Percentiles rank a stretch among this genome's conserved stretches.
These are phyloP conservation scores for Dynastes tityus DNA, from an alignment of 2,888 invertebrate species.

Conservation along the genomic window DNA sequence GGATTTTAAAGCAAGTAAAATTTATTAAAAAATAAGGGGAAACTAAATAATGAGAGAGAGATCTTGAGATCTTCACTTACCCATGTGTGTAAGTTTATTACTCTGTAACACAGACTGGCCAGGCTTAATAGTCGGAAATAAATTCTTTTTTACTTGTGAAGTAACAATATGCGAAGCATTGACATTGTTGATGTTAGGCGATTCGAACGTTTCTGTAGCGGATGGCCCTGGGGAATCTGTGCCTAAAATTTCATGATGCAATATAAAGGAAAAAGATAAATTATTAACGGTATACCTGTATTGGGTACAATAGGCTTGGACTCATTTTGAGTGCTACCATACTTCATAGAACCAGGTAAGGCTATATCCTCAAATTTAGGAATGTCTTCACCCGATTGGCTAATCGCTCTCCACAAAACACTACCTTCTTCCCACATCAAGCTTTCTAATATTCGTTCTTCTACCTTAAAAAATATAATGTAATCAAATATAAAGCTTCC, in stretches of 20 bases:
- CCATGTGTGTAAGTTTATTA: slow-evolving; percentile 47
- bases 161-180: slow-evolving; percentile 62
- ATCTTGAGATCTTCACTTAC: slow-evolving; percentile 12
- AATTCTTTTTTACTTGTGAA: slow-evolving; percentile 61
- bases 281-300: slow-evolving; percentile 1
- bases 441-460: slow-evolving; percentile 94
- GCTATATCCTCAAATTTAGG: slow-evolving; percentile 87
- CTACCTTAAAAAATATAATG: slow-evolving; percentile 76
- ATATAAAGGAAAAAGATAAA: not conserved
- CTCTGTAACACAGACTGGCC: slow-evolving; percentile 73
- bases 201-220: slow-evolving; percentile 78
- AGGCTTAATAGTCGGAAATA: slow-evolving; percentile 70
- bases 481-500: not conserved
- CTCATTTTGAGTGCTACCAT: slow-evolving; percentile 21
- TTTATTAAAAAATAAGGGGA: no score
- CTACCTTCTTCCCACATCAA: slow-evolving; percentile 91
- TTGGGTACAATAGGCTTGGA: not conserved
- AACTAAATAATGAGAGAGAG: no score
- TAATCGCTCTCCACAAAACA: slow-evolving; percentile 88
- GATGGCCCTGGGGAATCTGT: slow-evolving; percentile 74
- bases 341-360: slow-evolving; percentile 68
- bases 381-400: slow-evolving; percentile 74
- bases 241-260: not conserved
- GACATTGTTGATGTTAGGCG: slow-evolving; percentile 75
- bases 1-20: no score